Base-by-base conservation (phyloP, 35 echinoderm and acorn worm species). In the Apostichopus californicus region DNA sequence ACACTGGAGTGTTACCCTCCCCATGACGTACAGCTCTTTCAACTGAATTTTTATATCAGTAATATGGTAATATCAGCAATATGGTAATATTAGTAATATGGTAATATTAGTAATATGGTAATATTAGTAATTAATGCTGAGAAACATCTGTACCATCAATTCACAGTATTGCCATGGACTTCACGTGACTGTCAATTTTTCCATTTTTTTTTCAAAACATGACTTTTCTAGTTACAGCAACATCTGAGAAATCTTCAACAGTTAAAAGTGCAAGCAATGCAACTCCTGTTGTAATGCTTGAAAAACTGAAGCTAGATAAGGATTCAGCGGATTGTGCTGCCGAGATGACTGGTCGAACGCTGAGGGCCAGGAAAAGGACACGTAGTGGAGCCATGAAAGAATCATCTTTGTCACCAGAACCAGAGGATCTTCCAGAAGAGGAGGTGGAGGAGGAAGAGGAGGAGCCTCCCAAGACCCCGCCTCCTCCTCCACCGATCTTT, bases 401-500 rank as follows among this genome's bases (percentile, higher is more conserved):
- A 71, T 87, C 93, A 26, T 54, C 59, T 9, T 58, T 46, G 18
- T 28, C 46, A 13, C 61, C 56, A 25, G 28, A 7, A 54, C 87
- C 64, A 17, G 13, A 13, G 4, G 56, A 13, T 59, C 56, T 12
- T 34, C 11, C 11, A 18, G 56, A 20, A 63, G 18, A 73, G 22
- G 88, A 57, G 13, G 22, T 17, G 14, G 88, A 90, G 23, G 73
- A 77, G 68, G 73, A 78, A 23, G 63, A 73, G 24, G 88, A 90
- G 52, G 65, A 34, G 5, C 65, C 21, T 4, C 64, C 64, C 53
- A 78, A 18, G 12, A 73, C 88, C 4, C 88, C 88, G 21, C 73
- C 88, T 6, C 88, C 88, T 21, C 88, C 88, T 58, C 85, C 95
- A 23, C 83, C 84, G 1, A 90, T 96, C 25, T 94, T 96, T 73